A percentile compares a stretch with the other conserved stretches of the same genome.
These are phyloP conservation scores for Callaeas wilsoni DNA, from an alignment of 2,113 vertebrate genomes.

Conservation along the genomic window DNA sequence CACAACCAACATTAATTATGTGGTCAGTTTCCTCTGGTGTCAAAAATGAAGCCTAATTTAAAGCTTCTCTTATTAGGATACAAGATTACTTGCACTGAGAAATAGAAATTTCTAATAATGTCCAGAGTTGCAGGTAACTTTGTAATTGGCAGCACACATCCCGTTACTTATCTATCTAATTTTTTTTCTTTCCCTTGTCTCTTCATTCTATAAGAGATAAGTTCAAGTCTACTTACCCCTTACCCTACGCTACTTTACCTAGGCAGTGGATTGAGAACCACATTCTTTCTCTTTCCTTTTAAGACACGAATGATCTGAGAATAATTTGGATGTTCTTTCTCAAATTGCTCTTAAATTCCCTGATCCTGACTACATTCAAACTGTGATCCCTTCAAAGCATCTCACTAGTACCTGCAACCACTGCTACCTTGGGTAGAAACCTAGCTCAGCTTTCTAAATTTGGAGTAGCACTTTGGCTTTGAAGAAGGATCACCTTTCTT, in stretches of 20 bases:
- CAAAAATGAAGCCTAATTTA: neutral
- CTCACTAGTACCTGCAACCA: neutral
- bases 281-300: neutral
- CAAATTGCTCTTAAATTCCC: neutral
- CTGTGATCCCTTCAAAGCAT: neutral
- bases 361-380: neutral
- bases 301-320: neutral
- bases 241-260: neutral
- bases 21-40: neutral
- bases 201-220: neutral
- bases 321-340: neutral
- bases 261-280: neutral
- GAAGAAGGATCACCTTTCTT: neutral
- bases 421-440: neutral
- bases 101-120: neutral
- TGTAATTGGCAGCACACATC: neutral
- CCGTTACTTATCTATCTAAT: neutral
- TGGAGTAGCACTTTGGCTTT: neutral
- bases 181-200: neutral
- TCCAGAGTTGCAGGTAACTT: neutral
- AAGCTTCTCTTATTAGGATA: neutral
- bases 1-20: neutral
- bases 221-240: neutral
- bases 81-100: neutral
- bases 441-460: neutral